Evolutionary conservation across 2,113 vertebrate species (phyloP).

Genomic region (Acanthochromis polyacanthus): DNA sequence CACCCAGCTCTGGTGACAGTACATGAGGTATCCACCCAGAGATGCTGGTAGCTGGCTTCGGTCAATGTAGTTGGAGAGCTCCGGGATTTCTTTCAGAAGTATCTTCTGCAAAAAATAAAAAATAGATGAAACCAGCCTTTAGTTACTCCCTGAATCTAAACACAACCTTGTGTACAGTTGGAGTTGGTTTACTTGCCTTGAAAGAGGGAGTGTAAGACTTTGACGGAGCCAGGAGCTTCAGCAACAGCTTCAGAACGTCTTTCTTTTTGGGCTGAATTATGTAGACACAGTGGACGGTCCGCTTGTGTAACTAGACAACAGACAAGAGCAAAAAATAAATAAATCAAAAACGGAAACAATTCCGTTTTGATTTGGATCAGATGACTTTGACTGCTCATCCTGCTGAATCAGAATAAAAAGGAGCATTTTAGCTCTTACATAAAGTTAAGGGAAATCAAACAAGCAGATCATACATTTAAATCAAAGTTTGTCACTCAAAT

Average conservation of each 20-base stretch:
- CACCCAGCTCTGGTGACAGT: conserved; percentile 83
- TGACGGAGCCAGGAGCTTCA: conserved; percentile 69
- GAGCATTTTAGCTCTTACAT: too few relatives aligned
- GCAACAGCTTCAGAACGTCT: conserved; percentile 67
- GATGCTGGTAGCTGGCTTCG: conserved; percentile 78
- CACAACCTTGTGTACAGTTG: accelerated
- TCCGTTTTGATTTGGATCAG: too few relatives aligned
- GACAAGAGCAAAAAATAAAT: accelerated
- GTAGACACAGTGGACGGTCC: conserved; percentile 76
- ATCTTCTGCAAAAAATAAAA: conserved; percentile 79
- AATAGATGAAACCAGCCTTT: not conserved
- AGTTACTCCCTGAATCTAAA: not conserved
- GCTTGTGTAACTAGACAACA: conserved; percentile 49
- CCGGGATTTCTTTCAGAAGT: conserved; percentile 79
- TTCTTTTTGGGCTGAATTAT: conserved; percentile 80
- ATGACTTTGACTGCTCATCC: too few relatives aligned
- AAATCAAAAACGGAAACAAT: too few relatives aligned
- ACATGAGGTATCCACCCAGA: conserved; percentile 82
- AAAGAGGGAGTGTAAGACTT: conserved; percentile 49
- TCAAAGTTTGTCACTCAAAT: too few relatives aligned
- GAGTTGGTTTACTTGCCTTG: conserved; percentile 58
- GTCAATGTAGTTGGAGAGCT: conserved; percentile 83
- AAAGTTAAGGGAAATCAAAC: too few relatives aligned
- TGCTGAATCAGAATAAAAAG: too few relatives aligned
- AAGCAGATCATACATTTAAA: too few relatives aligned